Base-by-base conservation (phyloP, 2,113 vertebrate species). In the Crotalus horridus region DNA sequence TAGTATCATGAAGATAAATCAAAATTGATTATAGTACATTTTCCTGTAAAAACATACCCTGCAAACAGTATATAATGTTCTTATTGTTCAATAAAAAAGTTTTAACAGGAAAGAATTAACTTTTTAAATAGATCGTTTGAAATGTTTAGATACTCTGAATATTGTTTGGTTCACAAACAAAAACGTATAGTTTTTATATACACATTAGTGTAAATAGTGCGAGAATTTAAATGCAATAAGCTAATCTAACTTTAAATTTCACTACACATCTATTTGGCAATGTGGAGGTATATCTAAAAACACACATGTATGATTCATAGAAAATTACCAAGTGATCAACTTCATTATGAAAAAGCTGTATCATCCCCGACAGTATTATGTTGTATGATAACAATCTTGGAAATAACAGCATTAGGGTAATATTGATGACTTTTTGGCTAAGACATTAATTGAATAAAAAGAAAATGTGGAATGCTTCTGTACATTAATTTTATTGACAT, bases 261-360 rank as follows among this genome's bases (percentile, higher is more conserved):
- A 96, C 90, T 93, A 96, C 89, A 92, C 95, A 96, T 96, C 94
- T 97, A 96, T 96, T 98, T 98, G 97, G 97, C 96, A 96, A 97
- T 93, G 96, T 92, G 91, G 97, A 98, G 97, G 98, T 98, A 97
- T 97, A 97, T 97, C 94, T 97, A 97, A 89, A 96, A 96, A 97
- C 20, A 93, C 81, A 90, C 90, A 93, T 91, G 96, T 96, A 95
- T 93, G 93, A 96, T 90, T 96, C 93, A 95, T 97, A 97, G 87
- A 13, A 13, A 33, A 81, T 93, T 96, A 96, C 91, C 92, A 96
- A 95, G 95, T 96, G 93, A 95, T 86, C 94, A 92, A 93, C 94
- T 93, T 95, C 94, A 94, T 95, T 92, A 94, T 56, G 91, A 95
- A 96, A 96, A 95, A 85, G 93, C 92, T 95, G 96, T 94, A 24